Percentiles rank a stretch among this genome's conserved stretches.
These are phyloP conservation scores for Sarcophaga rosellei DNA, from an alignment of 2,888 invertebrate species.

Conservation along the genomic window DNA sequence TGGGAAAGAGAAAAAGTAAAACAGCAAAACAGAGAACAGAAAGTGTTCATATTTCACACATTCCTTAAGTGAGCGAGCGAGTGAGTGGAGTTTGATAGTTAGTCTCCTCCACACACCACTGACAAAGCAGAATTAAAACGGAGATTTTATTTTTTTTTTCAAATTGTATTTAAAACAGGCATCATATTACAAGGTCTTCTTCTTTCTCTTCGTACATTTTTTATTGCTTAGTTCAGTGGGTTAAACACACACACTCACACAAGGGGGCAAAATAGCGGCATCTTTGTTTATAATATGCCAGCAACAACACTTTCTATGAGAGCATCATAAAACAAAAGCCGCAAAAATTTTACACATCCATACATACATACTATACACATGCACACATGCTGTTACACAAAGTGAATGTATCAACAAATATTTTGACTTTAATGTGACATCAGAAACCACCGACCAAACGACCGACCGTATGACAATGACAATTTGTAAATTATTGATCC, in stretches of 20 bases:
- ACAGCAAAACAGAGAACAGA: conserved; percentile 12
- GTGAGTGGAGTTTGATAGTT: background rate
- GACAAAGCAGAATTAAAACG: conserved; percentile 17
- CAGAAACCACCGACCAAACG: conserved; percentile 50
- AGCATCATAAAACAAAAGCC: conserved; percentile 46
- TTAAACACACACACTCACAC: background rate
- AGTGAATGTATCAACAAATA: conserved; percentile 56
- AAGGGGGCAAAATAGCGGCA: conserved; percentile 39
- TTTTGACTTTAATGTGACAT: conserved; percentile 66
- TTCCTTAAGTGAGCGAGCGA: conserved; percentile 30
- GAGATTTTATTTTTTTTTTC: background rate
- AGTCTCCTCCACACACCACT: background rate
- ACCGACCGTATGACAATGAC: conserved; percentile 54
- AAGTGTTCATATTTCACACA: conserved; percentile 58
- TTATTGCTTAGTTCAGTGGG: conserved; percentile 31
- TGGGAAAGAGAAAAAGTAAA: background rate
- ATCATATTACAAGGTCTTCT: conserved; percentile 55
- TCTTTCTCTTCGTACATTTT: background rate
- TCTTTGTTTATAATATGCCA: conserved; percentile 40
- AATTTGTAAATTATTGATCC: conserved; percentile 68
- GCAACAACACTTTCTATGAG: conserved; percentile 49
- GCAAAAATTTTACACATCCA: conserved; percentile 40
- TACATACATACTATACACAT: background rate
- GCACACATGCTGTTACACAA: conserved; percentile 11
- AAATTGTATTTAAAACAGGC: conserved; percentile 54